A percentile compares a stretch with the other conserved stretches of the same genome.
Evolutionary conservation across 2,888 invertebrate species (phyloP).

Genomic region (Brachypterus glaber): DNA sequence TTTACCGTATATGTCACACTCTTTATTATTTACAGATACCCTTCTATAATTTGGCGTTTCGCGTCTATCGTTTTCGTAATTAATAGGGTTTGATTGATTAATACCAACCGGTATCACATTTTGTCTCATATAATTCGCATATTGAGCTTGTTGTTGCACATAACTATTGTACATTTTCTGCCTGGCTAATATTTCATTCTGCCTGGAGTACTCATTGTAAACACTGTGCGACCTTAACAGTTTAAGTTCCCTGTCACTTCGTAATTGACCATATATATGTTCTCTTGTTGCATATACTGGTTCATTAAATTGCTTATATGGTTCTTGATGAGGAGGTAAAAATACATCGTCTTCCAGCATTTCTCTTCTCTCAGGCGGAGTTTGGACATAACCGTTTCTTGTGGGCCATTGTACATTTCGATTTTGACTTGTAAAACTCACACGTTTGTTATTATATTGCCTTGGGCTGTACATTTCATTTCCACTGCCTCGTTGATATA

Average conservation of each 20-base stretch:
- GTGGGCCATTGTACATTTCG: conserved; percentile 40
- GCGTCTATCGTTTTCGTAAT: too few relatives aligned
- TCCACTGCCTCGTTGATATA: conserved; percentile 18
- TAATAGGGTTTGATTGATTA: too few relatives aligned
- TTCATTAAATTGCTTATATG: conserved; percentile 17
- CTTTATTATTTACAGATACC: conserved; percentile 35
- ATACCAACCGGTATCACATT: too few relatives aligned
- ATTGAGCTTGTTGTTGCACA: too few relatives aligned
- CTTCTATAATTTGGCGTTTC: conserved; percentile 18
- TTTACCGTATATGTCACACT: conserved; percentile 40
- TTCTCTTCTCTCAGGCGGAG: conserved; percentile 35
- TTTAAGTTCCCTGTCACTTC: too few relatives aligned
- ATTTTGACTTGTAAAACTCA: conserved; percentile 42
- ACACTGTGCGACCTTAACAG: too few relatives aligned
- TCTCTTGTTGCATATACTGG: conserved; percentile 6
- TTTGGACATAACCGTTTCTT: conserved; percentile 40
- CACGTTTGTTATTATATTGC: conserved; percentile 36
- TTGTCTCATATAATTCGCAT: too few relatives aligned
- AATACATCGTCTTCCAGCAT: conserved; percentile 36
- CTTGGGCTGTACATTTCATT: conserved; percentile 17
- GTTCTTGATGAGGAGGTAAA: conserved; percentile 21
- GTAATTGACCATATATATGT: conserved; percentile 5
- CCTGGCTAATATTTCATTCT: too few relatives aligned
- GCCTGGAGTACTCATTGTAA: too few relatives aligned
- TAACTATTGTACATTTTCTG: too few relatives aligned